phyloP scores from a whole-genome alignment of 2,113 vertebrate genomes.

The Toxostoma redivivum region DNA sequence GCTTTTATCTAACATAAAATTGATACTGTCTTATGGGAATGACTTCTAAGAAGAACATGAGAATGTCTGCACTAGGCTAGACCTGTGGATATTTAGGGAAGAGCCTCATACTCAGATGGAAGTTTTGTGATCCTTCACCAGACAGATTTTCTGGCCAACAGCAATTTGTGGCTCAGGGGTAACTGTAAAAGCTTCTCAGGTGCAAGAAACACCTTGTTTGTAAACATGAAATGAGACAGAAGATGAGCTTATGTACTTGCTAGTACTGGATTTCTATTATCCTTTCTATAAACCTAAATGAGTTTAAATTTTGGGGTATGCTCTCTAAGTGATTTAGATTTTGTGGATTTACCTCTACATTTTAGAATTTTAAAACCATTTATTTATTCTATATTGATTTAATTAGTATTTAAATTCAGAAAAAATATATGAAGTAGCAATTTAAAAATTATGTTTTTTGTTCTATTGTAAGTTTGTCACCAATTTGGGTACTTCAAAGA shows the following conservation, averaged over 20 bases:
- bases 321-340: not conserved
- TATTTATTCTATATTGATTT: not conserved
- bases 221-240: not conserved
- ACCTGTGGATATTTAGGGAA: not conserved
- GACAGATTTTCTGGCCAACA: not conserved
- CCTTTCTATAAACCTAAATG: not conserved
- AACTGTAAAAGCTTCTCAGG: not conserved
- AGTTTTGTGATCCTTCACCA: not conserved
- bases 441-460: not conserved
- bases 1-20: conserved; percentile 11
- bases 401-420: not conserved
- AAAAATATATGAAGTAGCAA: not conserved
- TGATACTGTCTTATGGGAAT: conserved; percentile 26
- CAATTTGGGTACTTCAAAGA: not conserved
- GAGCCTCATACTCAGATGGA: not conserved
- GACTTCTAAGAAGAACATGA: not conserved
- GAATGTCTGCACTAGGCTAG: not conserved
- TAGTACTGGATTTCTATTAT: not conserved
- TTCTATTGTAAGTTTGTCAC: not conserved
- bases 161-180: not conserved
- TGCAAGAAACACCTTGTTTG: not conserved
- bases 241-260: not conserved
- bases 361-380: not conserved
- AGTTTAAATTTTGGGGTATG: not conserved
- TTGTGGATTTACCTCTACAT: not conserved